These are phyloP conservation scores for Loriculus beryllinus DNA, from an alignment of 2,797 vertebrate genomes.

Conservation along the genomic window DNA sequence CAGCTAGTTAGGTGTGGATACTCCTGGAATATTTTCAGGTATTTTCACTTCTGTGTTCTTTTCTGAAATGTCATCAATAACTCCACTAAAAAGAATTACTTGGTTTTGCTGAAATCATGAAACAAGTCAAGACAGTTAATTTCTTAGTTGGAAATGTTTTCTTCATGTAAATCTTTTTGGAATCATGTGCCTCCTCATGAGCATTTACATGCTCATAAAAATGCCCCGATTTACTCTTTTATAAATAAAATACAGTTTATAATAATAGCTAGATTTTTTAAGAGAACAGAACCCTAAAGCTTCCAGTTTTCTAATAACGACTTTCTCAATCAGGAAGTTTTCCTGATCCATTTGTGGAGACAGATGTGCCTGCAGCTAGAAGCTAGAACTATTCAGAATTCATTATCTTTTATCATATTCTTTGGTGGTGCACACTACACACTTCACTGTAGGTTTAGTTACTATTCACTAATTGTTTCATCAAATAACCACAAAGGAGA, in stretches of 20 bases:
- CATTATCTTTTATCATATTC: constrained; percentile 11
- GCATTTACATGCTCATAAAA: not conserved
- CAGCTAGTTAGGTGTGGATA: not conserved
- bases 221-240: not conserved
- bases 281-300: not conserved
- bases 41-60: constrained; percentile 3
- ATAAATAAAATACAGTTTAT: not conserved
- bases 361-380: not conserved
- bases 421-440: not conserved
- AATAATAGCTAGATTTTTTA: not conserved
- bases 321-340: not conserved
- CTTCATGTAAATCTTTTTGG: not conserved
- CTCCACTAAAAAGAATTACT: not conserved
- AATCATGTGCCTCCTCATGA: not conserved
- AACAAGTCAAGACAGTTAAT: constrained; percentile 24
- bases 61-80: constrained; percentile 24
- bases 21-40: constrained; percentile 16
- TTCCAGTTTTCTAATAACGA: not conserved
- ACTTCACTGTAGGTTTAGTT: not conserved
- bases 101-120: not conserved
- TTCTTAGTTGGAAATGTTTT: not conserved
- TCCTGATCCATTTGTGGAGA: constrained; percentile 20
- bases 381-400: constrained; percentile 30
- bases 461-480: constrained; percentile 8
- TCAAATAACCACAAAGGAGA: constrained; percentile 17